Conservation (phyloP, 1,140 invertebrate genomes). For the Anadara kagoshimensis region DNA sequence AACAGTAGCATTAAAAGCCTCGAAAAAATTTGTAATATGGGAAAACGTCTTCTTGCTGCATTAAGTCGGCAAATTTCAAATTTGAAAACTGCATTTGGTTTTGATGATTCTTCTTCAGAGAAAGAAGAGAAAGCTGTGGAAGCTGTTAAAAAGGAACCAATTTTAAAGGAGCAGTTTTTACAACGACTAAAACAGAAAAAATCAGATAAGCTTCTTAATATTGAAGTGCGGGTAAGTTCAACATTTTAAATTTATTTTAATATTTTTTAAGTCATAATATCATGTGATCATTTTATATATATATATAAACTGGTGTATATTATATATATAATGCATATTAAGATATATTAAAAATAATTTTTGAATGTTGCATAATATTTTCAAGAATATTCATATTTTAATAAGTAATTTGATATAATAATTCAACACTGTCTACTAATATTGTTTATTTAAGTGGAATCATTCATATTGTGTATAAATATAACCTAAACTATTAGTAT, state of each 20-base stretch:
- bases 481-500: too few relatives aligned
- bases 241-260: background rate
- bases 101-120: slow-evolving; percentile 46
- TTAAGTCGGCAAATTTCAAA: slow-evolving; percentile 27
- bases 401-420: too few relatives aligned
- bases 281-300: too few relatives aligned
- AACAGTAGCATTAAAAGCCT: background rate
- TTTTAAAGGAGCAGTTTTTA: slow-evolving; percentile 48
- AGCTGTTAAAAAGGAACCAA: slow-evolving; percentile 40
- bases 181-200: slow-evolving; percentile 47
- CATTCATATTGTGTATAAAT: too few relatives aligned
- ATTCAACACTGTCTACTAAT: too few relatives aligned
- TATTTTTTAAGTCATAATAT: background rate
- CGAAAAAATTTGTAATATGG: slow-evolving; percentile 20
- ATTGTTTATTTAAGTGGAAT: too few relatives aligned
- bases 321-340: too few relatives aligned
- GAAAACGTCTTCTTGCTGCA: slow-evolving; percentile 29
- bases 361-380: too few relatives aligned
- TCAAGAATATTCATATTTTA: too few relatives aligned
- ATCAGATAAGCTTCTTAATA: slow-evolving; percentile 42
- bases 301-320: too few relatives aligned
- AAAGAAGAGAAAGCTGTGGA: slow-evolving; percentile 54
- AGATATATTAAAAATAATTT: too few relatives aligned
- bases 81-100: slow-evolving; percentile 39
- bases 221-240: slow-evolving; percentile 54